Percentiles rank a stretch among this genome's conserved stretches.
Evolutionary conservation across 2,888 invertebrate species (phyloP).

Genomic region (Euproctis similis): DNA sequence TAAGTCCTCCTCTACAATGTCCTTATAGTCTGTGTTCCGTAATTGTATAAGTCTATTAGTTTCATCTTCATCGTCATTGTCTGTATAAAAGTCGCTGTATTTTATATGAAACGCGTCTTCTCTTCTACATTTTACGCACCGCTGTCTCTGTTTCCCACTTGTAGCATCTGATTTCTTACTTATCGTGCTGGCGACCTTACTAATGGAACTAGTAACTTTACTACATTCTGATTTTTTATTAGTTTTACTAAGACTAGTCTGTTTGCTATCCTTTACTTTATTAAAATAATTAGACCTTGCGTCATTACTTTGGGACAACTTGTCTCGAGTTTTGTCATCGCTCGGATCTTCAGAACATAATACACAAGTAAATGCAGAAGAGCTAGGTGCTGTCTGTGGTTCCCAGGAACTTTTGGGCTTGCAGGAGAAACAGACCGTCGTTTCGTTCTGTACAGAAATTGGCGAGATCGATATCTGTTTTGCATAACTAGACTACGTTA

Average conservation of each 20-base stretch:
- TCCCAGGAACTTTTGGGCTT: conserved; percentile 38
- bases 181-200: conserved; percentile 26
- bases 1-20: conserved; percentile 50
- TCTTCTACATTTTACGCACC: conserved; percentile 29
- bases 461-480: conserved; percentile 29
- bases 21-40: conserved; percentile 51
- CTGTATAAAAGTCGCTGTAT: conserved; percentile 47
- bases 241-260: conserved; percentile 28
- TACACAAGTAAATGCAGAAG: conserved; percentile 58
- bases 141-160: conserved; percentile 33
- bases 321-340: conserved; percentile 27
- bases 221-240: conserved; percentile 34
- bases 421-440: conserved; percentile 48
- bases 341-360: conserved; percentile 46
- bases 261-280: conserved; percentile 31
- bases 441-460: conserved; percentile 59
- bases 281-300: conserved; percentile 19
- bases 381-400: conserved; percentile 36
- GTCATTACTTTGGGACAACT: conserved; percentile 28
- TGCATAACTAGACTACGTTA: conserved; percentile 21
- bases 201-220: conserved; percentile 1
- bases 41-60: conserved; percentile 53
- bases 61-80: conserved; percentile 53
- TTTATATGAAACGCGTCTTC: conserved; percentile 43
- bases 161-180: conserved; percentile 39